Conservation (phyloP, 2,888 invertebrate species). For the Ptilodon capucinus region DNA sequence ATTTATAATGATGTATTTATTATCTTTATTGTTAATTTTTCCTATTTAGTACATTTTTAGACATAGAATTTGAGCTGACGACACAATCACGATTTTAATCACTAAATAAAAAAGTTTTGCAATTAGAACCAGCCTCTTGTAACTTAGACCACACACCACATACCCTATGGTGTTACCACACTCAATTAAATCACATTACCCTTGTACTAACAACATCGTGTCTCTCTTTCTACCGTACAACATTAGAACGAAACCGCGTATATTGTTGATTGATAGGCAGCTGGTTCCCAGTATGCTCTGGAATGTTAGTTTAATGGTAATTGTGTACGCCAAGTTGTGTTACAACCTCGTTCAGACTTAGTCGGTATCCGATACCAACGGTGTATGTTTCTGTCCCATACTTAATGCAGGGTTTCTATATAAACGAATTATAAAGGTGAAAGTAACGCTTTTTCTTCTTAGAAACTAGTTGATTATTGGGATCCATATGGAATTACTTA, state of each 20-base stretch:
- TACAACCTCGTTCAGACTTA: not conserved
- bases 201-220: conserved; percentile 15
- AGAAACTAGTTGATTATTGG: too few species aligned
- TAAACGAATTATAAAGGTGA: too few species aligned
- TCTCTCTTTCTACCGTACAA: conserved; percentile 14
- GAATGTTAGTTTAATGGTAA: conserved; percentile 23
- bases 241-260: conserved; percentile 14
- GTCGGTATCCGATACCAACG: not conserved
- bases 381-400: too few species aligned
- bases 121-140: not conserved
- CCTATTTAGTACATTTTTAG: too few species aligned
- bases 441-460: too few species aligned
- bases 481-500: too few species aligned
- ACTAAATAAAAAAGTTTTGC: too few species aligned
- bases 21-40: too few species aligned
- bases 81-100: too few species aligned
- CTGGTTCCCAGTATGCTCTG: conserved; percentile 24
- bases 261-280: conserved; percentile 30
- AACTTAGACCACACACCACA: conserved; percentile 18
- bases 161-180: conserved; percentile 31
- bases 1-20: too few species aligned
- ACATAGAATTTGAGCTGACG: too few species aligned
- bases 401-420: too few species aligned
- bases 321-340: not conserved
- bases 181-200: conserved; percentile 33